phyloP scores from a whole-genome alignment of 2,888 invertebrate species.

The Crepidodera aurea region DNA sequence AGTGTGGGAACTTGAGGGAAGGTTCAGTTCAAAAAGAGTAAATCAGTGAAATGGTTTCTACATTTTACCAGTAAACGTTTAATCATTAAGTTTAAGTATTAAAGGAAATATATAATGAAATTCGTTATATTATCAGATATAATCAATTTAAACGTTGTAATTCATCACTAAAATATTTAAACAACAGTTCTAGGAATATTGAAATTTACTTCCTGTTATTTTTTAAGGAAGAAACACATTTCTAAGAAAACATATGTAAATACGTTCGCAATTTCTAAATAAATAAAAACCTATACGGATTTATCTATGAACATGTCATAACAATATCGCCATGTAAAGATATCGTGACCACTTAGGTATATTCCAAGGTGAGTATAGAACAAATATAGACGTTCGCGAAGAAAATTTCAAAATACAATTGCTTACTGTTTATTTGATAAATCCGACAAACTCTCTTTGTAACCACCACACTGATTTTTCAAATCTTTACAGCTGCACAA shows the following conservation, averaged over 20 bases:
- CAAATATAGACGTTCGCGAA: neutral
- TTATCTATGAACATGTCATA: neutral
- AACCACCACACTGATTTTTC: constrained; percentile 29
- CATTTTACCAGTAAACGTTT: no score
- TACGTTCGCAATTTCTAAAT: neutral
- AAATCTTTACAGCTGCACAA: constrained; percentile 43
- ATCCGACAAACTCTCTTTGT: constrained; percentile 33
- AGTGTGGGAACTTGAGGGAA: no score
- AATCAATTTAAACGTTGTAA: no score
- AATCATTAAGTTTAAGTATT: no score
- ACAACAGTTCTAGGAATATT: no score
- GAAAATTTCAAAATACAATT: neutral
- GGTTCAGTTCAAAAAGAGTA: no score
- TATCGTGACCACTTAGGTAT: neutral
- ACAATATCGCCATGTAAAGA: neutral
- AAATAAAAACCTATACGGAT: neutral
- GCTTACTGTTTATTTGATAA: constrained; percentile 34
- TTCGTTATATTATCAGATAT: no score
- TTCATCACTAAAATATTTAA: no score
- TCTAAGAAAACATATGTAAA: neutral
- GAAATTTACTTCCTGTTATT: no score
- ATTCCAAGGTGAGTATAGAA: neutral
- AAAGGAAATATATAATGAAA: no score
- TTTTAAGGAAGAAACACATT: neutral
- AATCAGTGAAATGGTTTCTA: no score